phyloP scores from a whole-genome alignment of 2,113 vertebrate genomes.

The Leiothrix lutea region DNA sequence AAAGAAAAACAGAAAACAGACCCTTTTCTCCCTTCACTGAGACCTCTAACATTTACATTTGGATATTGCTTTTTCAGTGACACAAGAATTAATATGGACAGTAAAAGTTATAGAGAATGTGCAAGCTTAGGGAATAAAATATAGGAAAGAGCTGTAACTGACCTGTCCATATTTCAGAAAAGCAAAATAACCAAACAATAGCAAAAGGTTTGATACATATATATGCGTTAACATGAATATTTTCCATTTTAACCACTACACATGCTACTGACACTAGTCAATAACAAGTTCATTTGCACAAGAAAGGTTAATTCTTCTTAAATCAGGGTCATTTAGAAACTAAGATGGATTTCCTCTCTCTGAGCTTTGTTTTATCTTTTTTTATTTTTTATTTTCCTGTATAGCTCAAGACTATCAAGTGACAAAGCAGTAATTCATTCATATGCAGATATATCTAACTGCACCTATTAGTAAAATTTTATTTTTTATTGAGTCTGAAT shows the following conservation, averaged over 20 bases:
- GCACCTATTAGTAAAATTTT: neutral
- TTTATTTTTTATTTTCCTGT: neutral
- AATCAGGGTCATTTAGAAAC: neutral
- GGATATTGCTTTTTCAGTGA: neutral
- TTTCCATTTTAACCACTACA: neutral
- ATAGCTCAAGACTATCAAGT: neutral
- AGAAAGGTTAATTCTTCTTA: neutral
- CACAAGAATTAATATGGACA: neutral
- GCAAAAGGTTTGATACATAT: neutral
- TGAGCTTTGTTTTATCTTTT: neutral
- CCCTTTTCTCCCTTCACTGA: neutral
- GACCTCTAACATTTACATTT: neutral
- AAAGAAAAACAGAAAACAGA: fast-evolving
- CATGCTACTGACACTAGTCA: neutral
- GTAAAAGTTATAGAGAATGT: neutral
- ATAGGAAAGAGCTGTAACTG: neutral
- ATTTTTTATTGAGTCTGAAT: neutral
- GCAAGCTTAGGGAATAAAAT: neutral
- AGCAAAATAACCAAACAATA: neutral
- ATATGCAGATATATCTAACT: neutral
- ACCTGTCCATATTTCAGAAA: neutral
- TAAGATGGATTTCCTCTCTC: neutral
- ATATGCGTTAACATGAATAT: neutral
- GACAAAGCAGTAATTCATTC: neutral
- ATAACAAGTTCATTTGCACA: neutral